These are phyloP conservation scores for Ia io DNA, from an alignment of 2,113 vertebrate species.

Conservation along the genomic window DNA sequence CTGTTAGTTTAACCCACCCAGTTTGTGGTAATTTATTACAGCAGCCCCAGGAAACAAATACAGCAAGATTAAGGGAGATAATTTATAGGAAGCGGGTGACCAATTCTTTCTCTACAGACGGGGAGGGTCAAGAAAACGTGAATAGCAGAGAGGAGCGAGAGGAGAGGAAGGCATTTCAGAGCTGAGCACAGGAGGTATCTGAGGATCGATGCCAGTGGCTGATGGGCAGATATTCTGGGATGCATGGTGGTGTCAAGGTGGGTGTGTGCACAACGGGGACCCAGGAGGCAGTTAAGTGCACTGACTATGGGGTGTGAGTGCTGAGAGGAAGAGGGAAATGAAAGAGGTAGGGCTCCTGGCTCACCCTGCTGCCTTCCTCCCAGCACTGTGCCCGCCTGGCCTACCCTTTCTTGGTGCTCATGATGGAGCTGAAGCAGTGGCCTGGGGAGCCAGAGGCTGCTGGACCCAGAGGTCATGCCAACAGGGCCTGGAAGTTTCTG, in stretches of 20 bases:
- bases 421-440: not conserved
- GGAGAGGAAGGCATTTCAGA: not conserved
- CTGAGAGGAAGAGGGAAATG: not conserved
- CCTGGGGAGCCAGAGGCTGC: not conserved
- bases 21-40: not conserved
- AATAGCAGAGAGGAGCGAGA: not conserved
- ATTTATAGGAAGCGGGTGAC: not conserved
- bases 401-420: not conserved
- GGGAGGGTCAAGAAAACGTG: not conserved
- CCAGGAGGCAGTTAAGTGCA: not conserved
- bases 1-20: not conserved
- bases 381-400: not conserved
- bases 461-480: not conserved
- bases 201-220: fast-evolving
- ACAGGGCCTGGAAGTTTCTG: not conserved
- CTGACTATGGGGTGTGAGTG: not conserved
- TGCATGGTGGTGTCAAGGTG: not conserved
- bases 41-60: not conserved
- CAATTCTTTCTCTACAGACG: not conserved
- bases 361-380: not conserved
- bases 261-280: not conserved
- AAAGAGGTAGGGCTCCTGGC: not conserved
- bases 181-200: not conserved
- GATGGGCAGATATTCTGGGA: not conserved
- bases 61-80: no score